Conservation (phyloP, 1,140 invertebrate species). For the Drosophila gunungcola region DNA sequence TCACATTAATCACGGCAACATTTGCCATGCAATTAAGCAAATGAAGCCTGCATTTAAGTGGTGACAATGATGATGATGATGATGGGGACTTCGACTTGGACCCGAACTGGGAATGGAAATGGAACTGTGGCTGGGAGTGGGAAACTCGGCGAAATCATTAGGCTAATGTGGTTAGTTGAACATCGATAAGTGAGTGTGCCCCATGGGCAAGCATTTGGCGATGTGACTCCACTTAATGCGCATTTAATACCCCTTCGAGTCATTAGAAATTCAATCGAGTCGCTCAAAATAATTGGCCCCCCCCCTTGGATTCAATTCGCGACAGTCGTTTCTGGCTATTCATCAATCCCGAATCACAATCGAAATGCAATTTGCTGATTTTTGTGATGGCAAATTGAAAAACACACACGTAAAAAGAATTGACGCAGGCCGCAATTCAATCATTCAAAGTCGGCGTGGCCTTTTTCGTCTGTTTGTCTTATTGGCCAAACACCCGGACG, state of each 20-base stretch:
- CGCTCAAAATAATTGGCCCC: constrained; percentile 39
- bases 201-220: constrained; percentile 43
- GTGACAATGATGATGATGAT: constrained; percentile 65
- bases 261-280: constrained; percentile 64
- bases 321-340: constrained; percentile 44
- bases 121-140: constrained; percentile 14
- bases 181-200: constrained; percentile 71
- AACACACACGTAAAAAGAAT: constrained; percentile 32
- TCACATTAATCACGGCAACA: constrained; percentile 75
- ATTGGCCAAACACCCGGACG: constrained; percentile 55
- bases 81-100: constrained; percentile 39
- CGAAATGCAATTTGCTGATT: constrained; percentile 64
- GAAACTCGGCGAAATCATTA: constrained; percentile 76
- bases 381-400: constrained; percentile 64
- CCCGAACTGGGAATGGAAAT: constrained; percentile 29
- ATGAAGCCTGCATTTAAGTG: constrained; percentile 82
- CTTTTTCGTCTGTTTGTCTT: constrained; percentile 40
- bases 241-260: constrained; percentile 68
- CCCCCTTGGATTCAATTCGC: constrained; percentile 21
- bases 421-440: constrained; percentile 61
- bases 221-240: constrained; percentile 54
- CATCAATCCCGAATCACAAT: constrained; percentile 69
- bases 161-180: constrained; percentile 73
- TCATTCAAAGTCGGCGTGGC: constrained; percentile 53
- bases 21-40: constrained; percentile 81